Conservation (phyloP, 2,113 vertebrate species). For the Callionymus lyra region DNA sequence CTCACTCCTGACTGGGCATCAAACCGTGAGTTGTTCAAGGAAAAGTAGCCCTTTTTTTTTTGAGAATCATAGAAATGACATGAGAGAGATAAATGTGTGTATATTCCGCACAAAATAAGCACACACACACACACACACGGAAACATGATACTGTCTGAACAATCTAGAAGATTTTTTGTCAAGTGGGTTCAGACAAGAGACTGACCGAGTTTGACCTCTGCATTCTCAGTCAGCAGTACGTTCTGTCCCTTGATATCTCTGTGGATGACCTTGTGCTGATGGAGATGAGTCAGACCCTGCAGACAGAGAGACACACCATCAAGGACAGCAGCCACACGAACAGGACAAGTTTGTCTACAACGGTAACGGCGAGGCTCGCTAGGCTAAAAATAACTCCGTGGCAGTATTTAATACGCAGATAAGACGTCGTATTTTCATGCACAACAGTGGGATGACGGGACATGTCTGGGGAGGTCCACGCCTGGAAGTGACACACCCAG, state of each 20-base stretch:
- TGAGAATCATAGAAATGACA: constrained; percentile 24
- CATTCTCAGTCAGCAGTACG: constrained; percentile 83
- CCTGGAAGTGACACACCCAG: no score
- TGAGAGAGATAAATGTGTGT: constrained; percentile 23
- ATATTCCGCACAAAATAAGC: constrained; percentile 24
- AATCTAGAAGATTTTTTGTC: constrained; percentile 13
- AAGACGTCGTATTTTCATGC: no score
- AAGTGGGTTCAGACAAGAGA: constrained; percentile 14
- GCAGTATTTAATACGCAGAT: no score
- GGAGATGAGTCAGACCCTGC: constrained; percentile 84
- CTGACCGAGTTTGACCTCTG: constrained; percentile 86
- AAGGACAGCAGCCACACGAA: constrained; percentile 12
- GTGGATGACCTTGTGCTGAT: constrained; percentile 87
- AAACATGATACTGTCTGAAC: constrained; percentile 7
- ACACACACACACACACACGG: constrained; percentile 4
- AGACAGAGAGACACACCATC: constrained; percentile 16
- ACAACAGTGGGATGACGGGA: no score
- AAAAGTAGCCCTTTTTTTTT: constrained; percentile 20
- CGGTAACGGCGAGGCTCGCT: no score
- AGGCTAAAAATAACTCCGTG: no score
- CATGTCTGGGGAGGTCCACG: no score
- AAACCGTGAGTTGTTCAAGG: constrained; percentile 7
- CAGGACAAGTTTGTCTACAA: constrained; percentile 5
- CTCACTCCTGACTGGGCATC: constrained; percentile 11
- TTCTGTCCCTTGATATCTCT: constrained; percentile 92